Base-by-base conservation (phyloP, 1,140 invertebrate genomes). In the Rhizoglyphus robini region DNA sequence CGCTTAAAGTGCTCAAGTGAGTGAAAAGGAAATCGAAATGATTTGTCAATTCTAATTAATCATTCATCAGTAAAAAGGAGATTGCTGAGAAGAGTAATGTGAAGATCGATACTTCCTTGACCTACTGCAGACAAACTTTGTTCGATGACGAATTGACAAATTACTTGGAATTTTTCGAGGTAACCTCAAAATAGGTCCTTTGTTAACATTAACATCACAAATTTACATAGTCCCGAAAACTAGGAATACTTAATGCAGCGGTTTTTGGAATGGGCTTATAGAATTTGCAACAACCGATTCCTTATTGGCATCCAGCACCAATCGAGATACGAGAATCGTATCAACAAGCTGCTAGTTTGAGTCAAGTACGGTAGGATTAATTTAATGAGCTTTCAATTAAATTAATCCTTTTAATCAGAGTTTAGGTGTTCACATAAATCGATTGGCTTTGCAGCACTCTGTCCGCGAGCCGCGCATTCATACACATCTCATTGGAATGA, bases 161-260 rank as follows among this genome's bases (percentile, higher is more conserved):
- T 18, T 90, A 84, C 72, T 73, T 86, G 20, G 81, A 83, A 51
- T 87, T 81, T 73, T 90, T 90, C 68, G 81, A 86, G 78, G 86
- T 87, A 75, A 63, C 34, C 27, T 29, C 27, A 3, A 60, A 67
- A n/a, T 5, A 23, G 20, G 23, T 20, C 1, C 34, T 5, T 65
- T n/a, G n/a, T 20, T 30, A 4, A 38, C 32, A 18, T 30, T 30
- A 15, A 69, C 11, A 67, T 30, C 0, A n/a, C 65, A 57, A 63
- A 41, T 62, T 38, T 11, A 18, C 70, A 75, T 72, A 90, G 84
- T 75, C 77, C 48, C 80, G 82, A 68, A 80, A 83, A 62, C 72
- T 95, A 11, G 90, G 86, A 27, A 77, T 95, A 20, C 84, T 95
- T 27, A 89, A 88, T 76, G 90, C 89, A 1, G 82, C 88, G 0